Base-by-base conservation (phyloP, 2,888 invertebrate species). In the Palloptera scutellata region DNA sequence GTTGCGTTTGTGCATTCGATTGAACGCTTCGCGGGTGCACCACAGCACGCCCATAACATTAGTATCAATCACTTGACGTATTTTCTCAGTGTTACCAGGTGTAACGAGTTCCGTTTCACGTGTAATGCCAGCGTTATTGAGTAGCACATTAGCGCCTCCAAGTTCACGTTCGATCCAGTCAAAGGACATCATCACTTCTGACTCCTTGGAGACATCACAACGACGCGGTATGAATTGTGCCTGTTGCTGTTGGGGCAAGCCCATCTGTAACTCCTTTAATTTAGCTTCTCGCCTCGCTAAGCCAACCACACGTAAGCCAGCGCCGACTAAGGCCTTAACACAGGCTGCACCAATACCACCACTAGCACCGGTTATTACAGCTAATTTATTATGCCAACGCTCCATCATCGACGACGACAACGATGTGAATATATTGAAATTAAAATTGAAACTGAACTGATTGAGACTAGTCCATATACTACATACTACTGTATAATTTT, bases 361-460 rank as follows among this genome's bases (percentile, higher is more conserved):
- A 78, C 90, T 90, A 6, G 89, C 89, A 1, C 90, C 90, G 0
- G 90, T 90, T 52, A 91, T 89, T 30, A 91, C 86, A 0, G 89
- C 90, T 0, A 88, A 86, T 76, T 88, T 88, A 63, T 88, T 89
- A 1, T 78, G 76, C 90, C 90, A 90, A 57, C 88, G 87, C 60
- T 90, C 88, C 87, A 88, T 87, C 11, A 51, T 12, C 17, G 15
- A n/a, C 4, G 19, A 51, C 6, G 17, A n/a, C 42, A 53, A 30
- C 57, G 40, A 57, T 11, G 6, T 57, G n/a, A 30, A 15, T 19
- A 19, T 53, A 11, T 53, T 30, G 20, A 48, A 51, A 20, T 15
- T 1, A 48, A 42, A 59, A 43, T 59, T 59, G 13, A 40, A 17
- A 52, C 48, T n/a, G 53, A 6, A 9, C 20, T 8, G 12, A 43